A percentile compares a stretch with the other conserved stretches of the same genome.
These are phyloP conservation scores for Leucoraja ocellata DNA, from an alignment of 2,797 vertebrate species.

Conservation along the genomic window DNA sequence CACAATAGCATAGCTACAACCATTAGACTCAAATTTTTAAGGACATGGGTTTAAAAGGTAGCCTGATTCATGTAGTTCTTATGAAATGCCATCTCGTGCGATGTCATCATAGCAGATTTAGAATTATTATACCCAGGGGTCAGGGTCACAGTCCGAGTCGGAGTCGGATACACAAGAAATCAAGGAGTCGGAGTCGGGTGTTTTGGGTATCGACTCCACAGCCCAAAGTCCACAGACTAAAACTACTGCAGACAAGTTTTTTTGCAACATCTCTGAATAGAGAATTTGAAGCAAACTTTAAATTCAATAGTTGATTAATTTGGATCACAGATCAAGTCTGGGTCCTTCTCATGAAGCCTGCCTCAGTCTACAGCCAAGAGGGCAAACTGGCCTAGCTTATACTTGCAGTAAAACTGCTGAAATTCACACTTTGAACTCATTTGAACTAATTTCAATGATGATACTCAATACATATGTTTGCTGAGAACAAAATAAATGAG, in stretches of 20 bases:
- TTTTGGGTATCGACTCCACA: no score
- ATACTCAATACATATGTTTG: neutral
- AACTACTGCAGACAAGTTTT: neutral
- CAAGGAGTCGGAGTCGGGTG: neutral
- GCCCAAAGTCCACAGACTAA: no score
- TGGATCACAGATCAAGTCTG: neutral
- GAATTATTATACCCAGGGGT: no score
- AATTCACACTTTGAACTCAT: neutral
- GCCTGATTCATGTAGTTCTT: no score
- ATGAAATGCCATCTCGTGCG: no score
- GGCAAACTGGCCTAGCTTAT: neutral
- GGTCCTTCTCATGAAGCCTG: neutral
- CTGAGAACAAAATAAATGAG: conserved; percentile 6
- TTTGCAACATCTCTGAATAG: no score
- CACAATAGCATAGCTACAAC: no score
- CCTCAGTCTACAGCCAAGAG: neutral
- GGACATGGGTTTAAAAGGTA: no score
- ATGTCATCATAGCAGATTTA: no score
- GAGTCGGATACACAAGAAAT: no score
- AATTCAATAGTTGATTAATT: neutral
- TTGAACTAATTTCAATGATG: neutral
- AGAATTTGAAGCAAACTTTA: neutral
- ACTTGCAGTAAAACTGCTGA: neutral
- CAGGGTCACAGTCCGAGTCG: no score
- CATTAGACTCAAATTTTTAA: no score